Evolutionary conservation across 2,113 vertebrate species (phyloP).

Genomic region (Eonycteris spelaea): DNA sequence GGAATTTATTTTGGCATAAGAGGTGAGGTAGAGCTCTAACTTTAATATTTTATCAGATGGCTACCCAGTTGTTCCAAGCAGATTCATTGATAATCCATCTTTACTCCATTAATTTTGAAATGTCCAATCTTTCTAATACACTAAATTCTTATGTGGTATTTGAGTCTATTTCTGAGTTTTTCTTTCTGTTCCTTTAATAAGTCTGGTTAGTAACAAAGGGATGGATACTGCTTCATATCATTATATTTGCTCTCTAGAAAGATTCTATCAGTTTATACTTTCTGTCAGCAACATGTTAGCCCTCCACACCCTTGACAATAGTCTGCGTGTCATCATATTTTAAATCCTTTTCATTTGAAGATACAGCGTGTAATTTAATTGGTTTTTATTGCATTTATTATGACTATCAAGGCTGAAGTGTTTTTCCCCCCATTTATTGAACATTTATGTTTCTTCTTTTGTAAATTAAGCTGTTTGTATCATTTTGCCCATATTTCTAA

Average conservation of each 20-base stretch:
- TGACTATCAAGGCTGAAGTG: background rate
- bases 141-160: background rate
- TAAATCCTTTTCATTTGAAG: constrained; percentile 39
- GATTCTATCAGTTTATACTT: background rate
- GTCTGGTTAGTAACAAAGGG: background rate
- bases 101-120: constrained; percentile 52
- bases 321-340: background rate
- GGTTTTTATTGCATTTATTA: constrained; percentile 41
- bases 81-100: background rate
- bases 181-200: background rate
- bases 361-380: constrained; percentile 1
- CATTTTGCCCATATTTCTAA: constrained; percentile 22
- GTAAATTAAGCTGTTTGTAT: background rate
- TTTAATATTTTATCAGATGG: constrained; percentile 52
- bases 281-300: background rate
- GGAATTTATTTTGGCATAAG: constrained; percentile 53
- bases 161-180: background rate
- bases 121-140: constrained; percentile 18
- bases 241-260: background rate
- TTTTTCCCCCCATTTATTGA: background rate
- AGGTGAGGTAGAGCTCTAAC: background rate
- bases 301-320: background rate
- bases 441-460: background rate
- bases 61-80: background rate
- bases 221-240: background rate